These are phyloP conservation scores for Orchesella cincta DNA, from an alignment of 1,140 invertebrate species.

Conservation along the genomic window DNA sequence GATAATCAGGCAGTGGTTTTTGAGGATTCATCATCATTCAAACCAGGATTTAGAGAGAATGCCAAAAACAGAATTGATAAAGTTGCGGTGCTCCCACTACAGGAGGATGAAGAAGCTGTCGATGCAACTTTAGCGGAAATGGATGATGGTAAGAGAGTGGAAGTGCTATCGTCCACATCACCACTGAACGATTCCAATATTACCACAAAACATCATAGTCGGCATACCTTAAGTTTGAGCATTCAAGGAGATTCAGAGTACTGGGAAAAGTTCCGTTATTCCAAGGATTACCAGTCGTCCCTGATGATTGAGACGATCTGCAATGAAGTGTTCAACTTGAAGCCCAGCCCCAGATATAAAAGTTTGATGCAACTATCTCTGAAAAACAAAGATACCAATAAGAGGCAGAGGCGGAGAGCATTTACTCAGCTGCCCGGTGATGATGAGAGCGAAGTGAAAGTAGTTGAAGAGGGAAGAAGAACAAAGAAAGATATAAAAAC, in stretches of 20 bases:
- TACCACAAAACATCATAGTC: not conserved
- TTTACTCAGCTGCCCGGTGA: not conserved
- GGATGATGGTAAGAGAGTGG: not conserved
- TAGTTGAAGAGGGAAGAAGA: conserved; percentile 3
- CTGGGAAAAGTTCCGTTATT: conserved; percentile 24
- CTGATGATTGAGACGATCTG: conserved; percentile 8
- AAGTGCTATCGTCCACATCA: not conserved
- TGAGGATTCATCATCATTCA: not conserved
- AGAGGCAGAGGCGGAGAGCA: conserved; percentile 11
- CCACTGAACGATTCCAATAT: not conserved
- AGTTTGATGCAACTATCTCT: conserved; percentile 14
- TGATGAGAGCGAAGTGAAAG: not conserved
- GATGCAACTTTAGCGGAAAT: not conserved
- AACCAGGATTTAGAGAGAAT: not conserved
- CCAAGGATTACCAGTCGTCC: conserved; percentile 19
- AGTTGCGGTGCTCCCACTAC: not conserved
- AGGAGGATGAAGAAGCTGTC: not conserved
- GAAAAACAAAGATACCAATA: conserved; percentile 23
- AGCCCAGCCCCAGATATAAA: conserved; percentile 3
- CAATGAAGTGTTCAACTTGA: conserved; percentile 21
- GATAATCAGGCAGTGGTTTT: not conserved
- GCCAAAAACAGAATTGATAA: not conserved
- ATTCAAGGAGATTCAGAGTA: conserved; percentile 22
- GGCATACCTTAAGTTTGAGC: not conserved
- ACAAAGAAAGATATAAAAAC: conserved; percentile 24